Evolutionary conservation across 30 jellyfish, hydroid and myxozoan species (phyloP), one percentile per base, ranked within the genome.

Genomic region (Catostylus mosaicus): DNA sequence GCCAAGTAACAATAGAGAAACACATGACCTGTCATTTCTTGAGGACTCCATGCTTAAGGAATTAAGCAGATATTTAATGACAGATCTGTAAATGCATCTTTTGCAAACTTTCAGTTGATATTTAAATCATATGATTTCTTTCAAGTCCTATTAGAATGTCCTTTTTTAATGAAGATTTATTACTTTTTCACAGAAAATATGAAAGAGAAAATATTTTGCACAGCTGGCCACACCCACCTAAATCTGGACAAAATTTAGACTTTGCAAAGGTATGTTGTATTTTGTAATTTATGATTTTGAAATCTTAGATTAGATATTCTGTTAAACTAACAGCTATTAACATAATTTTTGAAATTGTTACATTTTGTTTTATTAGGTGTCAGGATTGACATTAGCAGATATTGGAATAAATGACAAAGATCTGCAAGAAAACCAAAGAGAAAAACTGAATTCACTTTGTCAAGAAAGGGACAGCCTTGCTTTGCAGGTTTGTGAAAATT

Each of bases 401-500:
- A 37, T 70, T 37, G 79, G 73, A 0, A 8, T 82, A 51, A 54
- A 71, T 19, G 85, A 70, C 22, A 61, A 82, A 33, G 90, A 75
- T 29, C 1, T 65, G 10, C 72, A 40, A 45, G 89, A 77, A 1
- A 31, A 33, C 22, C 73, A 43, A 1, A 86, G 68, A 50, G 89
- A 75, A 51, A 75, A 77, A 30, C 26, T 86, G 24, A 51, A 16
- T 43, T 36, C 81, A 14, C 75, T 86, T 18, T 59, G 54, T 20
- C 96, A 86, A 75, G 96, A 86, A 66, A 75, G 96, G 43, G 96
- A 86, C 45, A 86, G 78, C 54, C 73, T 86, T n/a, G 48, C 89
- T 46, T 32, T 86, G 51, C 96, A 86, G 90, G 96, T 86, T 19
- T 35, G 88, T n/a, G n/a, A n/a, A n/a, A n/a, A n/a, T n/a, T n/a